Base-by-base conservation (phyloP, 2,113 vertebrate species). In the Myotis davidii region DNA sequence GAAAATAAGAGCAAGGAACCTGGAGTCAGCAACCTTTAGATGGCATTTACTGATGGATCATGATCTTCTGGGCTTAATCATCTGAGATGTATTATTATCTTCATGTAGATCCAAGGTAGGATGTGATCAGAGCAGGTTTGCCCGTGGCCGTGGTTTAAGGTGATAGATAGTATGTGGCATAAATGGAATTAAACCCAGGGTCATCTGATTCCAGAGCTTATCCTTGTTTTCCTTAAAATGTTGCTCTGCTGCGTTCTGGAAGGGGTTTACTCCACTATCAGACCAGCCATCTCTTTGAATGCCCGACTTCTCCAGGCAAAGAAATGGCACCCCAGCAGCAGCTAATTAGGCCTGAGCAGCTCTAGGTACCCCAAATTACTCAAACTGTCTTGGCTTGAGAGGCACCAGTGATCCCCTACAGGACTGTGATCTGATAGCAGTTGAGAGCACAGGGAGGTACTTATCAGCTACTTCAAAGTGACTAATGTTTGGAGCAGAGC, bases 401-500 rank as follows among this genome's bases (percentile, higher is more conserved):
- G 42, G 81, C 39, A n/a, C 77, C 67, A 76, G 2, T 20, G 90
- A 78, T 78, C 54, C 4, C 54, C 61, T 42, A 9, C 39, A 54
- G 72, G 39, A 67, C n/a, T 82, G 76, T 76, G 27, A 85, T 85
- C 91, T 90, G 90, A 72, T 56, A 90, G 91, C 85, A 73, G 42
- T 32, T 11, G 4, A 90, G 76, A 76, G 29, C 72, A 61, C 59
- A 39, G n/a, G 32, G 25, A 94, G 89, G 73, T 2, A 7, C 65
- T 70, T 96, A 39, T 79, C 85, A 86, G 85, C 69, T 92, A 3
- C 76, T 94, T 88, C 73, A 39, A 76, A 61, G 52, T 78, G 88
- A 92, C 85, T 70, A 79, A 70, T 92, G 81, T 90, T 83, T 79
- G 54, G 69, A 85, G 78, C 54, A 82, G 20, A 76, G 37, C 50